Conservation (phyloP, 2,113 vertebrate genomes). For the Phoenicopterus ruber region DNA sequence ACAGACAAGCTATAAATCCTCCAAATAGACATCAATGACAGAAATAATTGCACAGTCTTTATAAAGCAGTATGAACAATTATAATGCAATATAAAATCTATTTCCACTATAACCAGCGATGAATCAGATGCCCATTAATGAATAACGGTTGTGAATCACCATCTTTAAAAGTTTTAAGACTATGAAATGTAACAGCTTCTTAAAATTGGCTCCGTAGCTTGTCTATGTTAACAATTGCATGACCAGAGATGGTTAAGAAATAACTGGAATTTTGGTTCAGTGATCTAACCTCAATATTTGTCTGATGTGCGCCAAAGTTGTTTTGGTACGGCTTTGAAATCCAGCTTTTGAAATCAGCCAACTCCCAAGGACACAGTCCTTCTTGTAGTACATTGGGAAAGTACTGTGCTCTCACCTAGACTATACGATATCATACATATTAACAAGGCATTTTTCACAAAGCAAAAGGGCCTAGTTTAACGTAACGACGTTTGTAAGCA, state of each 20-base stretch:
- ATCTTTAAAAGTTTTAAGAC: not conserved
- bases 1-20: not conserved
- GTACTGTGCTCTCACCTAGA: not conserved
- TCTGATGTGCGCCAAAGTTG: not conserved
- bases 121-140: slow-evolving; percentile 39
- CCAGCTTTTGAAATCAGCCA: not conserved
- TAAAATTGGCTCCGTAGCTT: not conserved
- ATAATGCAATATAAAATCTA: not conserved
- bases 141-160: slow-evolving; percentile 31
- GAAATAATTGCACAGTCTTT: slow-evolving; percentile 32
- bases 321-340: not conserved
- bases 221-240: not conserved
- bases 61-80: slow-evolving; percentile 29
- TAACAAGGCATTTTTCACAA: not conserved
- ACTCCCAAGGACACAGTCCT: not conserved
- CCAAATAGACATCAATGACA: not conserved
- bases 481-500: not conserved
- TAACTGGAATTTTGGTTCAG: not conserved
- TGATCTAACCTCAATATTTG: not conserved
- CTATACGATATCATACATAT: not conserved
- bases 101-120: not conserved
- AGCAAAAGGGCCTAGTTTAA: not conserved
- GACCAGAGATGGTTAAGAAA: not conserved
- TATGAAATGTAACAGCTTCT: not conserved
- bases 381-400: rapidly evolving